Evolutionary conservation across 2,113 vertebrate species (phyloP), one percentile per base, ranked within the genome.

Genomic region (Calyptommatus sinebrachiatus): DNA sequence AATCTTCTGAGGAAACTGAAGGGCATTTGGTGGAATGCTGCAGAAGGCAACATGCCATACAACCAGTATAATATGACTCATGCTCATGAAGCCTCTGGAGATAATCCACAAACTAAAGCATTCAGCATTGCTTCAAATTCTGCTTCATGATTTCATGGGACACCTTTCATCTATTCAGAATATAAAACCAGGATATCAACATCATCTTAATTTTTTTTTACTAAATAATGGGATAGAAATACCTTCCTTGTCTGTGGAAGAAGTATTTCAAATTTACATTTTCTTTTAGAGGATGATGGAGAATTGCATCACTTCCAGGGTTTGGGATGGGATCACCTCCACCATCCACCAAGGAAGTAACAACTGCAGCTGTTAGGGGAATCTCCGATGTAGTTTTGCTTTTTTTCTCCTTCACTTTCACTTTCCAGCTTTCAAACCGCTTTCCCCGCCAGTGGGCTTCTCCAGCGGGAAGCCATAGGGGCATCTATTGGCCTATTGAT

Each of bases 1-100:
- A 89, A 85, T 86, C 66, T 86, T 89, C 88, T 85, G 82, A 66
- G 87, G 90, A 92, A 90, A 69, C n/a, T 81, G 26, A 50, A 87
- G 83, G 7, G 18, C 22, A 84, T 83, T 89, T 65, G 86, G 53
- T 73, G 86, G 77, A 87, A 86, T 81, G 8, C 77, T 83, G 84
- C 26, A 76, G 75, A 89, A 83, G 78, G 35, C 70, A 81, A 87
- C 84, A 70, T 83, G 83, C 73, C 78, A 67, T 83, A 57, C 24
- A 84, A 85, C 76, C 83, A 80, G 53, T 18, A 57, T 18, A 18
- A 18, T 57, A 46, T 87, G 76, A 90, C 82, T 31, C 2, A 5
- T 81, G 73, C 66, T 71, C 89, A 78, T 29, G 35, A 50, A 35
- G n/a, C 78, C 62, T 65, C 8, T 46, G 69, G 76, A 84, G 21